phyloP scores from a whole-genome alignment of 30 jellyfish, hydroid and myxozoan genomes.

The Nemopilema nomurai region DNA sequence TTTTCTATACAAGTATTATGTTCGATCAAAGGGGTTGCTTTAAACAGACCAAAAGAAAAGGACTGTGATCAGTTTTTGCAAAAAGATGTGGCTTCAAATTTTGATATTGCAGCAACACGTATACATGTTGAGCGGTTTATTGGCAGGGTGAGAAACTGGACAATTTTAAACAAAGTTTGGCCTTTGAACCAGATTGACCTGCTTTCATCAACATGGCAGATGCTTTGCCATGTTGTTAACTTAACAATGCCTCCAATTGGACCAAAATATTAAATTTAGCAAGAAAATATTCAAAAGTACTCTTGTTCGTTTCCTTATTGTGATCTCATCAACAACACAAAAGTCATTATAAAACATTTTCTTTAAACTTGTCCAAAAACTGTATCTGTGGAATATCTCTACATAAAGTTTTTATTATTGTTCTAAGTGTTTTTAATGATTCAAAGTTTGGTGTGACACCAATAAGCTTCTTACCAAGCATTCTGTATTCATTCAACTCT shows the following conservation, averaged over 20 bases:
- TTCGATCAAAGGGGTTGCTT: constrained; percentile 34
- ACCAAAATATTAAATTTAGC: constrained; percentile 17
- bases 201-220: constrained; percentile 51
- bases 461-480: background rate
- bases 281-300: background rate
- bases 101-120: constrained; percentile 63
- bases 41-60: constrained; percentile 61
- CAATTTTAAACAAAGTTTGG: constrained; percentile 59
- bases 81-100: constrained; percentile 26
- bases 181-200: constrained; percentile 56
- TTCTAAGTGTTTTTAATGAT: background rate
- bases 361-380: constrained; percentile 13
- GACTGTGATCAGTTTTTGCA: constrained; percentile 45
- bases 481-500: background rate
- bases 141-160: constrained; percentile 61
- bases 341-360: constrained; percentile 8
- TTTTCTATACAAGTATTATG: constrained; percentile 49
- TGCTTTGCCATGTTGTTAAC: constrained; percentile 62
- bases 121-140: constrained; percentile 59
- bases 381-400: background rate
- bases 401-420: background rate
- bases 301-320: background rate
- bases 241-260: constrained; percentile 62
- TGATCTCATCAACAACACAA: background rate
- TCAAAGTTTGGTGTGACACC: constrained; percentile 5